Evolutionary conservation across 23 tunicate genomes (phyloP), one percentile per base, ranked within the genome.

Genomic region (Ascidia mentula): DNA sequence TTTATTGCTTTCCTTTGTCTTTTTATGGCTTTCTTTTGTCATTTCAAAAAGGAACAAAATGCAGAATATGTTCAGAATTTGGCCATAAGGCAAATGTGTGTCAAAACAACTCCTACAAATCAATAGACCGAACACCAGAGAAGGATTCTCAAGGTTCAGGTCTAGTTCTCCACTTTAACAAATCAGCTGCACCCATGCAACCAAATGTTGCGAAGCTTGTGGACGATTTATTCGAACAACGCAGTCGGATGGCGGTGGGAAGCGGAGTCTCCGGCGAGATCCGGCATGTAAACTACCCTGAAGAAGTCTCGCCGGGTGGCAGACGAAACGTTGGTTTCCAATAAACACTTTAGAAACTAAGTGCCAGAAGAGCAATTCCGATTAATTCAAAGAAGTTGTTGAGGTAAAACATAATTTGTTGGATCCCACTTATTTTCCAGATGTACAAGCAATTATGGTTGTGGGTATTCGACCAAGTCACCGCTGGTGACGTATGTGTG

Each of bases 11-110:
- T n/a, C n/a, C n/a, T n/a, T n/a, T n/a, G n/a, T n/a, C n/a, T n/a
- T n/a, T n/a, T n/a, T n/a, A n/a, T n/a, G n/a, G n/a, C n/a, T n/a
- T n/a, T n/a, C n/a, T n/a, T n/a, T n/a, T n/a, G n/a, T n/a, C n/a
- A n/a, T n/a, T n/a, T n/a, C 72, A 78, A 7, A 92, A 87, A 79
- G 88, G 87, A 1, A 37, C 81, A 42, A 86, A 82, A 37, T 92
- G 97, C 75, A 83, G 75, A 13, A 79, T 86, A 17, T 92, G 97
- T 69, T 59, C 60, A 60, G 97, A 92, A 79, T 74, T 72, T 36
- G 97, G 97, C n/a, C 97, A 92, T 46, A 87, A 87, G 40, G 87
- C 85, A 0, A 82, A 72, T 28, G 72, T 59, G 4, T 92, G 90
- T 46, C 84, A 75, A 33, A 53, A 78, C 24, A 40, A 59, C 37